Evolutionary conservation across 1,140 invertebrate species (phyloP).

Genomic region (Dendrolimus kikuchii): DNA sequence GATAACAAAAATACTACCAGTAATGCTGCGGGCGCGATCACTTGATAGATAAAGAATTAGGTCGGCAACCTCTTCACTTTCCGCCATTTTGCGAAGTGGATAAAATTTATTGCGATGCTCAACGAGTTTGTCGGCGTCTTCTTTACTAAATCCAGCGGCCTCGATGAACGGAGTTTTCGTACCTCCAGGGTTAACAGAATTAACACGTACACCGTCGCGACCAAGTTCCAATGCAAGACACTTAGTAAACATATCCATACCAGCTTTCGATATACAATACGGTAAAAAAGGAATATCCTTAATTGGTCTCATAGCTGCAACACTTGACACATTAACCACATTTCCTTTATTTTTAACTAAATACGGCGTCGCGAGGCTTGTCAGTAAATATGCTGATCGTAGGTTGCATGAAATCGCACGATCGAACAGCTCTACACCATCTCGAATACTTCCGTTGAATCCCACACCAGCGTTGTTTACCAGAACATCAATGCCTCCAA

Average conservation of each 20-base stretch:
- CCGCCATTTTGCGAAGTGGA: constrained; percentile 46
- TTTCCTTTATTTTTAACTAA: constrained; percentile 80
- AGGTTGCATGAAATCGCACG: constrained; percentile 81
- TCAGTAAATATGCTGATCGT: constrained; percentile 80
- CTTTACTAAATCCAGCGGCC: constrained; percentile 26
- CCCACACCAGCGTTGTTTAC: constrained; percentile 86
- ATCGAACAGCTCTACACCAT: constrained; percentile 82
- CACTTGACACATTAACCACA: constrained; percentile 86
- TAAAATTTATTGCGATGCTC: constrained; percentile 19
- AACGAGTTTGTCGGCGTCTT: constrained; percentile 21
- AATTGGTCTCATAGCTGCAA: constrained; percentile 80
- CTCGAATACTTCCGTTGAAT: constrained; percentile 65
- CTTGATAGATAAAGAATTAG: constrained; percentile 89
- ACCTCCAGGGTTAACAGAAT: constrained; percentile 82
- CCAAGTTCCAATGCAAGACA: constrained; percentile 79
- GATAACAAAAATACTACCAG: constrained; percentile 83
- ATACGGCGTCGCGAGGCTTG: constrained; percentile 81
- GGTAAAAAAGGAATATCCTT: constrained; percentile 71
- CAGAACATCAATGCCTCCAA: constrained; percentile 76
- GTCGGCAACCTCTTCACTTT: constrained; percentile 81
- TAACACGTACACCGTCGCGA: constrained; percentile 79
- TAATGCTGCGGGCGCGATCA: constrained; percentile 85
- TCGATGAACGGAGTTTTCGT: constrained; percentile 79
- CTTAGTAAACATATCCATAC: constrained; percentile 84
- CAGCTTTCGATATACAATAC: constrained; percentile 86